phyloP scores from a whole-genome alignment of 2,113 vertebrate species.

The Platycercus adscitus region DNA sequence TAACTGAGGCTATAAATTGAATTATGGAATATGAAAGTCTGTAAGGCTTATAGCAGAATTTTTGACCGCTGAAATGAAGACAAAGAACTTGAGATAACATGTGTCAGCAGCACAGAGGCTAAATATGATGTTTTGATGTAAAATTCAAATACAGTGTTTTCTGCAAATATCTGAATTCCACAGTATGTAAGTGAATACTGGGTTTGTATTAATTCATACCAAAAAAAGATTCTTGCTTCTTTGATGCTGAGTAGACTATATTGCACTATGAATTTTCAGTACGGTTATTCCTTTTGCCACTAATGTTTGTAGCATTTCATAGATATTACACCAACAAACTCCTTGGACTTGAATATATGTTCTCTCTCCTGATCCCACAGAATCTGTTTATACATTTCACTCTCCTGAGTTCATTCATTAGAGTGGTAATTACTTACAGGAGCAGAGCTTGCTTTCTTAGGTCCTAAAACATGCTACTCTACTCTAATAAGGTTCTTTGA shows the following conservation, averaged over 20 bases:
- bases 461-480: neutral
- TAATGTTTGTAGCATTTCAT: neutral
- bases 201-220: neutral
- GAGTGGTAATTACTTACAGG: constrained; percentile 31
- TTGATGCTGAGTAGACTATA: neutral
- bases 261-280: neutral
- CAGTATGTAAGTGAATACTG: neutral
- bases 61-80: constrained; percentile 3
- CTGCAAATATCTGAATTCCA: neutral
- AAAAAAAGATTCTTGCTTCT: neutral
- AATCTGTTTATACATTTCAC: neutral
- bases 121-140: constrained; percentile 3
- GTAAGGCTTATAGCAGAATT: constrained; percentile 6
- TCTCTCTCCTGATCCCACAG: neutral
- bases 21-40: constrained; percentile 5
- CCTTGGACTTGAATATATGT: neutral
- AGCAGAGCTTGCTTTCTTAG: constrained; percentile 12
- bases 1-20: constrained; percentile 11
- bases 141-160: constrained; percentile 9
- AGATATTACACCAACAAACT: neutral
- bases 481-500: constrained; percentile 48
- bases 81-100: neutral
- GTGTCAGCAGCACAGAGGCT: neutral
- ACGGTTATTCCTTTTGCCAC: neutral
- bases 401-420: constrained; percentile 29